Base-by-base conservation (phyloP, 2,113 vertebrate species). In the Phodopus roborovskii region DNA sequence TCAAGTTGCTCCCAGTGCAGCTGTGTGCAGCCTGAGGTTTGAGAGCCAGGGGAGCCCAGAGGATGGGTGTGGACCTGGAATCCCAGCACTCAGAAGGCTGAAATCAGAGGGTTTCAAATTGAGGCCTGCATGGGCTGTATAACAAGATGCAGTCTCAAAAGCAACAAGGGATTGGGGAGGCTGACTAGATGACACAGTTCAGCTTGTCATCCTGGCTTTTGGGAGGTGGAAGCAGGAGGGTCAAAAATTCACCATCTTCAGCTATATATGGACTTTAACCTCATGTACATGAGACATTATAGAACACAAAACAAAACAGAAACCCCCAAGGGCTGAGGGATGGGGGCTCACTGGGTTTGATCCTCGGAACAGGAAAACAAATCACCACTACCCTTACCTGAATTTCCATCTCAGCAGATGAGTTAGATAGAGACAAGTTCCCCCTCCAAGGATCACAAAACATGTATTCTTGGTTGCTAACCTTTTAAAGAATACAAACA, bases 401-500 rank as follows among this genome's bases (percentile, higher is more conserved):
- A 56, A 48, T 9, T 60, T 45, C 42, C 77, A 48, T n/a, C 42
- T 92, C 68, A 95, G 70, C 62, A 60, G 66, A 92, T 2, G 39
- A 81, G n/a, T 93, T 89, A 64, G 3, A 19, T 39, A 30, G 81
- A 92, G 56, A 62, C 45, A 56, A 79, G 71, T 11, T 85, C 62
- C 10, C 91, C 53, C 77, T 73, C 3, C 74, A 85, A 86, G 48
- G 71, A 81, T 58, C 60, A 85, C 2, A 58, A 33, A 78, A 45
- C 64, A 71, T 45, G 75, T 62, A 48, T 26, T 75, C 12, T 88
- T 30, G 16, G 16, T 88, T 70, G 70, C 13, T 81, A 88, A 75
- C 22, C 28, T 88, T 94, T 77, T 10, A 24, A 62, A 90, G 85
- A 87, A 84, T 45, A 82, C 84, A 73, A 95, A 92, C n/a, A 87